Conservation (phyloP, 2,888 invertebrate genomes). For the Strigamia crassipes region DNA sequence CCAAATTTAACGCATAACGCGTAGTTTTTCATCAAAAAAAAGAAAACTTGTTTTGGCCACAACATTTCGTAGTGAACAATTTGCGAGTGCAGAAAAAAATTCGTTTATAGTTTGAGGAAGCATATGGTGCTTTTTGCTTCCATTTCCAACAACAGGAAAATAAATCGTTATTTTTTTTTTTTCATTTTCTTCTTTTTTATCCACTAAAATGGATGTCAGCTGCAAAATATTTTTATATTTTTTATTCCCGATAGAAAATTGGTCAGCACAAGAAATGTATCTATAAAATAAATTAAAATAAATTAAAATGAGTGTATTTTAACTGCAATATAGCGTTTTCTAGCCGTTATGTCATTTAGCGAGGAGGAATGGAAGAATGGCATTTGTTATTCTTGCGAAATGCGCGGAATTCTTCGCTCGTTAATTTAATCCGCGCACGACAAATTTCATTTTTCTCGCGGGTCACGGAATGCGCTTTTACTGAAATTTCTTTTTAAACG, state of each 20-base stretch:
- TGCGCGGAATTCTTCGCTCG: background rate
- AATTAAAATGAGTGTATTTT: too few relatives aligned
- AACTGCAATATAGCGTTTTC: too few relatives aligned
- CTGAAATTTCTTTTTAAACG: background rate
- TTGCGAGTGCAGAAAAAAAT: background rate
- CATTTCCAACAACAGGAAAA: background rate
- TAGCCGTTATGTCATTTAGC: too few relatives aligned
- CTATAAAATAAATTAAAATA: background rate
- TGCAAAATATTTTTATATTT: background rate
- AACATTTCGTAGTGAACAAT: background rate
- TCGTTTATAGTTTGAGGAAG: background rate
- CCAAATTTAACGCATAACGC: background rate
- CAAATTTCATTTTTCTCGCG: too few relatives aligned
- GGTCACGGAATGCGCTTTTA: too few relatives aligned
- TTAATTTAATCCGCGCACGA: background rate
- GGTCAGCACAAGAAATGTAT: background rate
- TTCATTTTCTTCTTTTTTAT: background rate
- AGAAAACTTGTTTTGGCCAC: background rate
- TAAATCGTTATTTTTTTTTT: slow-evolving; percentile 5
- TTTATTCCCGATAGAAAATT: slow-evolving; percentile 9
- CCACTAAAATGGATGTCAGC: background rate
- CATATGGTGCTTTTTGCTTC: background rate
- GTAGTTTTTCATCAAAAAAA: background rate
- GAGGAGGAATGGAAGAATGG: too few relatives aligned
- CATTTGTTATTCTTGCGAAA: background rate